Conservation (phyloP, 2,888 invertebrate species). For the Matsumyia berberina region DNA sequence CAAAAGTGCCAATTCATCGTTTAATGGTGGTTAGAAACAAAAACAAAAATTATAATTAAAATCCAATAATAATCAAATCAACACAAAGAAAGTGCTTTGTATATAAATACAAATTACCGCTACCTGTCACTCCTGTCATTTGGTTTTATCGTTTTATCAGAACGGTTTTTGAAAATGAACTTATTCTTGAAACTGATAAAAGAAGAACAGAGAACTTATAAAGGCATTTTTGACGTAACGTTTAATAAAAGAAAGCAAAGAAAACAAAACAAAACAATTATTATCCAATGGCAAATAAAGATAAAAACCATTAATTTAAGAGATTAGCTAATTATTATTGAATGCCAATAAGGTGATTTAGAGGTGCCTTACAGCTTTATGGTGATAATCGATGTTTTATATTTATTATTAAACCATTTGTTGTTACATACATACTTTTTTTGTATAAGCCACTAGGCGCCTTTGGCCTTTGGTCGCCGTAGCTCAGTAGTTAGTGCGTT, state of each 20-base stretch:
- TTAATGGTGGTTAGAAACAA: neutral
- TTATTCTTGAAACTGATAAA: neutral
- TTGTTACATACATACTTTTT: no score
- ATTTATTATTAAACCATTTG: no score
- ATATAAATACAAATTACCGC: conserved; percentile 12
- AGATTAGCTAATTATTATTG: conserved; percentile 20
- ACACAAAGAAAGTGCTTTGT: neutral
- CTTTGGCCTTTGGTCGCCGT: no score
- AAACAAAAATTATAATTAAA: neutral
- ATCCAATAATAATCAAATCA: neutral
- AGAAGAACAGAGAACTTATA: neutral
- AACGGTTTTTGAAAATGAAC: neutral
- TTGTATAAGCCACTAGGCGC: no score
- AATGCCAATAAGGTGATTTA: neutral
- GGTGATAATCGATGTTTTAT: neutral
- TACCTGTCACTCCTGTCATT: conserved; percentile 11
- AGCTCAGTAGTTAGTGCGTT: no score
- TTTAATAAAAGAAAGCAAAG: neutral
- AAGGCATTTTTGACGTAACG: neutral
- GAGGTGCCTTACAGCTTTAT: neutral
- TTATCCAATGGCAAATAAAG: conserved; percentile 19
- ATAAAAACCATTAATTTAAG: conserved; percentile 7
- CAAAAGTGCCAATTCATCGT: neutral
- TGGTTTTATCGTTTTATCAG: conserved; percentile 8
- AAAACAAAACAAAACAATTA: neutral